These are phyloP conservation scores for Hyppa rectilinea DNA, from an alignment of 2,888 invertebrate genomes.

Conservation along the genomic window DNA sequence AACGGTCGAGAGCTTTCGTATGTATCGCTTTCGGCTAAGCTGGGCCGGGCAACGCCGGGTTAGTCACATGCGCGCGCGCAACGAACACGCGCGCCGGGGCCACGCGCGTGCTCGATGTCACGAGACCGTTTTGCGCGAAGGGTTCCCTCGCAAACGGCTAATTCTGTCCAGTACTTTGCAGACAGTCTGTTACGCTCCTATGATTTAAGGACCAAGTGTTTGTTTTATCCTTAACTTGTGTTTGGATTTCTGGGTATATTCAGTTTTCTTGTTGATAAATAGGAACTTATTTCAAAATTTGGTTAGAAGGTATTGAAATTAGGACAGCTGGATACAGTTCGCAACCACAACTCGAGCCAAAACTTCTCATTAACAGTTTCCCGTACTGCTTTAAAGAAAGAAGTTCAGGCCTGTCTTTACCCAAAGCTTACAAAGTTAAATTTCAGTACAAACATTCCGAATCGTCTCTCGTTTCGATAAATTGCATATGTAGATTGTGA, in stretches of 20 bases:
- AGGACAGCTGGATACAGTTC: slow-evolving; percentile 40
- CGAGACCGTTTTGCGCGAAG: slow-evolving; percentile 58
- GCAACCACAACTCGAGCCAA: slow-evolving; percentile 2
- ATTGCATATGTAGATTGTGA: slow-evolving; percentile 76
- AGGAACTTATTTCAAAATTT: slow-evolving; percentile 12
- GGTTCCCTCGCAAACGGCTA: slow-evolving; percentile 69
- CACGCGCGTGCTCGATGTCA: slow-evolving; percentile 66
- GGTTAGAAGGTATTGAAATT: slow-evolving; percentile 32
- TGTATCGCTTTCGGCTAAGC: slow-evolving; percentile 79
- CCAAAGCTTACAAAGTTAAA: slow-evolving; percentile 54
- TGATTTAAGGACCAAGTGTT: slow-evolving; percentile 67
- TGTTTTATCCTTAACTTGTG: slow-evolving; percentile 55
- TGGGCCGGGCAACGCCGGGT: slow-evolving; percentile 70
- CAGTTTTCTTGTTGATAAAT: slow-evolving; percentile 41
- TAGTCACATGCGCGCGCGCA: slow-evolving; percentile 88
- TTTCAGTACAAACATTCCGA: slow-evolving; percentile 64
- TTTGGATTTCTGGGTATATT: slow-evolving; percentile 70
- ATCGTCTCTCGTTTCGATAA: slow-evolving; percentile 70
- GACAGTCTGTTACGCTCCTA: slow-evolving; percentile 69
- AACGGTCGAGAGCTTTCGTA: slow-evolving; percentile 81
- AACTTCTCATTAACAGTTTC: slow-evolving; percentile 3
- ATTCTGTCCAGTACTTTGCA: slow-evolving; percentile 71
- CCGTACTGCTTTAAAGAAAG: slow-evolving; percentile 23
- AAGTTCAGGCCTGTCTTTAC: slow-evolving; percentile 30
- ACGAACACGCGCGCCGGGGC: slow-evolving; percentile 77